Conservation (phyloP, 1,140 invertebrate species). For the Eulimnadia texana region DNA sequence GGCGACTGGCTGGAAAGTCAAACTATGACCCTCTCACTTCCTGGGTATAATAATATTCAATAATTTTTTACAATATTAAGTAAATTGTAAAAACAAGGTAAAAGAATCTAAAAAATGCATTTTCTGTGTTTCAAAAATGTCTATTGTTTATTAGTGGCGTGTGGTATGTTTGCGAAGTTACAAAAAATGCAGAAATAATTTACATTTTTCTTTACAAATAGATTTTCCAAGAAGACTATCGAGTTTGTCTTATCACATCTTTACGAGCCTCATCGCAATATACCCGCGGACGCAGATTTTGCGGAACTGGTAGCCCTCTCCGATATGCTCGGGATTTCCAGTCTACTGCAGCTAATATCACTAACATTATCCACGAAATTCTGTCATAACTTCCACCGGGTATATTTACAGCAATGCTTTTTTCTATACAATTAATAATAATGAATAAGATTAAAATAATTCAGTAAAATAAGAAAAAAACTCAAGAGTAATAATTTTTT, state of each 20-base stretch:
- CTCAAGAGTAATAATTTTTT: too few species aligned
- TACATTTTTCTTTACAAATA: background rate
- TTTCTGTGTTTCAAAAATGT: too few species aligned
- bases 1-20: background rate
- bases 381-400: background rate
- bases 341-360: background rate
- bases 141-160: too few species aligned
- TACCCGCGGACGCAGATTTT: background rate
- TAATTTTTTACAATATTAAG: background rate
- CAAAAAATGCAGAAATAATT: background rate
- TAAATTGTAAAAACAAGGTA: background rate
- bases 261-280: background rate
- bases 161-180: background rate
- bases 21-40: background rate
- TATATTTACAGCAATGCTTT: too few species aligned
- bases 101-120: too few species aligned
- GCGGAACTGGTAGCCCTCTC: background rate
- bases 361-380: background rate
- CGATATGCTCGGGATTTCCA: background rate
- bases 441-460: too few species aligned
- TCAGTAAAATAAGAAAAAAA: too few species aligned
- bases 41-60: background rate
- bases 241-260: background rate
- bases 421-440: too few species aligned
- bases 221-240: background rate